Conservation (phyloP, 2,888 invertebrate species). For the Cephus sareptanus region DNA sequence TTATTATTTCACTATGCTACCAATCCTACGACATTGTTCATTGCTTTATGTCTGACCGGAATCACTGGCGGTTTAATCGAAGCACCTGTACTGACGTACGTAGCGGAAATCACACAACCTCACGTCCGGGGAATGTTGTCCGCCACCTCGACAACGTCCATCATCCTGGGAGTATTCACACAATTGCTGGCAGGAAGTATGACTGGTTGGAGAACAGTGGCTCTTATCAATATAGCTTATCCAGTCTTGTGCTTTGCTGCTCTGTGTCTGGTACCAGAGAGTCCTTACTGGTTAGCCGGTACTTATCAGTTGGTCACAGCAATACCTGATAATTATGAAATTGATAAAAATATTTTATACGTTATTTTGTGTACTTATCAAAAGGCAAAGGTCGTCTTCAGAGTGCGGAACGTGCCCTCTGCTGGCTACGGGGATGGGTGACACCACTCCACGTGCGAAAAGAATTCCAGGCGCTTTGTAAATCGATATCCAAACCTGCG, state of each 20-base stretch:
- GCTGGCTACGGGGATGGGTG: slow-evolving; percentile 86
- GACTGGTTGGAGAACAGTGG: slow-evolving; percentile 78
- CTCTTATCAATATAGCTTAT: slow-evolving; percentile 75
- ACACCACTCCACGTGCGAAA: slow-evolving; percentile 71
- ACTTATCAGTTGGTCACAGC: slow-evolving; percentile 9
- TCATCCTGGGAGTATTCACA: slow-evolving; percentile 80
- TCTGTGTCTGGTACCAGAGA: slow-evolving; percentile 82
- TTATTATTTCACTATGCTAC: slow-evolving; percentile 76
- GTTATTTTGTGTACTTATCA: not conserved
- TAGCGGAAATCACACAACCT: slow-evolving; percentile 86
- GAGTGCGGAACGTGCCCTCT: slow-evolving; percentile 76
- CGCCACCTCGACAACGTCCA: slow-evolving; percentile 80
- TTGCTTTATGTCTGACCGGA: slow-evolving; percentile 78
- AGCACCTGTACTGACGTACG: slow-evolving; percentile 86
- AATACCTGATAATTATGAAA: not conserved
- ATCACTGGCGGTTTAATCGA: slow-evolving; percentile 82
- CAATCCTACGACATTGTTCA: slow-evolving; percentile 74
- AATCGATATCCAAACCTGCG: slow-evolving; percentile 61
- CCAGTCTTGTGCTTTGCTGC: slow-evolving; percentile 74
- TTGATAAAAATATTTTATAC: not conserved
- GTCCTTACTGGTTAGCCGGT: slow-evolving; percentile 83
- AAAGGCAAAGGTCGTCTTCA: slow-evolving; percentile 71
- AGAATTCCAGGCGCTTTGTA: slow-evolving; percentile 71
- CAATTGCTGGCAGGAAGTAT: slow-evolving; percentile 81
- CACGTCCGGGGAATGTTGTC: slow-evolving; percentile 80